phyloP scores from a whole-genome alignment of 2,888 invertebrate genomes.

The Mechanitis messenoides region DNA sequence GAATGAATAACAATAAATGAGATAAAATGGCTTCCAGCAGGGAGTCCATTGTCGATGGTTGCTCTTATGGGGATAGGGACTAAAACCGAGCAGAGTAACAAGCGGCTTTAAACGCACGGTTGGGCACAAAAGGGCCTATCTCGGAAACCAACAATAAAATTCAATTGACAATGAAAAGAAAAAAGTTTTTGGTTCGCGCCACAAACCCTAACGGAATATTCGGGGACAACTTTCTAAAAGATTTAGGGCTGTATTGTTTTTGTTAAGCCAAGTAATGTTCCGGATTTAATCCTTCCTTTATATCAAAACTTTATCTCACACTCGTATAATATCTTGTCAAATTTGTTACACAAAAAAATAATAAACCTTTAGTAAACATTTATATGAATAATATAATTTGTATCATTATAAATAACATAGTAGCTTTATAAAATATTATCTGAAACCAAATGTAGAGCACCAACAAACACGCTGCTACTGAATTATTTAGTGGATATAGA shows the following conservation, averaged over 20 bases:
- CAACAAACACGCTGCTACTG: not conserved
- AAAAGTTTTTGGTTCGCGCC: slow-evolving; percentile 55
- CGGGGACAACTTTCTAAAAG: slow-evolving; percentile 64
- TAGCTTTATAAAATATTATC: not conserved
- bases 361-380: not conserved
- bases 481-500: slow-evolving; percentile 4
- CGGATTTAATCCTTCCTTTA: slow-evolving; percentile 45
- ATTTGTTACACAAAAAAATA: slow-evolving; percentile 8
- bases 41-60: slow-evolving; percentile 60
- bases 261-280: slow-evolving; percentile 43
- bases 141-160: slow-evolving; percentile 74
- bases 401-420: not conserved
- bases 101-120: slow-evolving; percentile 72
- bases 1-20: slow-evolving; percentile 56
- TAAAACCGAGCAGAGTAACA: slow-evolving; percentile 47
- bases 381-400: not conserved
- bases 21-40: slow-evolving; percentile 65
- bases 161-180: slow-evolving; percentile 72
- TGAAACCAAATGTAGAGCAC: not conserved
- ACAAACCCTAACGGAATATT: slow-evolving; percentile 64
- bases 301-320: slow-evolving; percentile 14
- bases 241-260: slow-evolving; percentile 64
- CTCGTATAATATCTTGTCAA: slow-evolving; percentile 15
- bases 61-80: slow-evolving; percentile 56
- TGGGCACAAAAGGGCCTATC: slow-evolving; percentile 71